phyloP scores from a whole-genome alignment of 2,888 invertebrate genomes.

The Odontomyia ornata region DNA sequence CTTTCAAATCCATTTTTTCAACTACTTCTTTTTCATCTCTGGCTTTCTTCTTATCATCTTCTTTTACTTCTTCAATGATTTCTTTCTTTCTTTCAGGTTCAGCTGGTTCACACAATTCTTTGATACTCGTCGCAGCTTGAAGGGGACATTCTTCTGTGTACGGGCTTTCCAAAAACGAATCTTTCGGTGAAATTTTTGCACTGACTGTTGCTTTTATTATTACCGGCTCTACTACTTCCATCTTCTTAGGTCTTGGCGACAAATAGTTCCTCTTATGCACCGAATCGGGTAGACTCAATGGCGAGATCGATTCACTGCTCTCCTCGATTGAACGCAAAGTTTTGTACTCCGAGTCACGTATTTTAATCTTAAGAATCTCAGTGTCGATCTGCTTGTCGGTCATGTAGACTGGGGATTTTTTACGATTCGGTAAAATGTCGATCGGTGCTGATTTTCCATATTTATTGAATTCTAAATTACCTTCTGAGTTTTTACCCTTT shows the following conservation, averaged over 20 bases:
- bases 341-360: constrained; percentile 55
- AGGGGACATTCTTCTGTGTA: constrained; percentile 58
- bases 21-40: not conserved
- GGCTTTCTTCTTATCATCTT: not conserved
- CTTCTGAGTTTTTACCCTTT: constrained; percentile 53
- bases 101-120: constrained; percentile 26
- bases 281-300: constrained; percentile 62
- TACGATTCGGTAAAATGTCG: constrained; percentile 70
- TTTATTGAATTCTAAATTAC: constrained; percentile 56
- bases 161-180: constrained; percentile 61
- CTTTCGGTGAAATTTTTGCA: constrained; percentile 61
- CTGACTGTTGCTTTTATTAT: constrained; percentile 61
- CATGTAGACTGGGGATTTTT: constrained; percentile 68
- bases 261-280: constrained; percentile 50
- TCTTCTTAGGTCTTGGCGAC: constrained; percentile 20
- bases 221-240: constrained; percentile 56
- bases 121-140: constrained; percentile 58
- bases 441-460: constrained; percentile 74
- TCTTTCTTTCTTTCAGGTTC: constrained; percentile 25
- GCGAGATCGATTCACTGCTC: constrained; percentile 54
- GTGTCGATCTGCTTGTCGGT: constrained; percentile 75
- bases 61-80: not conserved
- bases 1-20: constrained; percentile 4
- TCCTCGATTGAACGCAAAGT: constrained; percentile 51
- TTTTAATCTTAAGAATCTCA: constrained; percentile 66